These are phyloP conservation scores for Brachyistius frenatus DNA, from an alignment of 2,113 vertebrate species.

Conservation along the genomic window DNA sequence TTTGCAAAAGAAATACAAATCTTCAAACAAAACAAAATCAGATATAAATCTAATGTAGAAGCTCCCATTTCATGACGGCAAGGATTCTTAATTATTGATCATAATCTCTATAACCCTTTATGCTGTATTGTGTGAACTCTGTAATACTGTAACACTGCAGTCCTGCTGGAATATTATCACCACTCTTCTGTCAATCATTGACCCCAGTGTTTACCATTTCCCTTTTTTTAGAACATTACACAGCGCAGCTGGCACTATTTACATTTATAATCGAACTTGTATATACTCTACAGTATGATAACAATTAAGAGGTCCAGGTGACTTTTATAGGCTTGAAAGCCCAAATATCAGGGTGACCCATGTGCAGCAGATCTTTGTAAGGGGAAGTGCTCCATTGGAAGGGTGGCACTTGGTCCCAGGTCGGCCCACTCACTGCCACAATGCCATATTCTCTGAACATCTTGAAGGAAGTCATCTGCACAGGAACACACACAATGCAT, in stretches of 20 bases:
- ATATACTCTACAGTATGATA: neutral
- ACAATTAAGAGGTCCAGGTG: conserved; percentile 85
- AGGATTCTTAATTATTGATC: neutral
- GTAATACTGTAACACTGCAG: neutral
- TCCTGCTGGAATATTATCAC: neutral
- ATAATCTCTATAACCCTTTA: neutral
- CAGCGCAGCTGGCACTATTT: conserved; percentile 5
- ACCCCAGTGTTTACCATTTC: conserved; percentile 8
- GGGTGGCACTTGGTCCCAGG: conserved; percentile 91
- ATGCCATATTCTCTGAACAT: conserved; percentile 85
- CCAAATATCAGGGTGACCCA: conserved; percentile 96
- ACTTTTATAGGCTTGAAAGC: conserved; percentile 87
- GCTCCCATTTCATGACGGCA: conserved; percentile 18
- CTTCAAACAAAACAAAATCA: neutral
- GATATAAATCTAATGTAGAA: neutral
- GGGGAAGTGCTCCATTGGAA: conserved; percentile 95
- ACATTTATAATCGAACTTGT: neutral
- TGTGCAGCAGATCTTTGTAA: conserved; percentile 86
- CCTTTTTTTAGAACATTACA: conserved; percentile 49
- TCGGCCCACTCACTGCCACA: conserved; percentile 89
- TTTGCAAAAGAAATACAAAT: conserved; percentile 13
- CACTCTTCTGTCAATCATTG: conserved; percentile 3
- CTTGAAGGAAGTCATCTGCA: conserved; percentile 88
- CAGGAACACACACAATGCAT: conserved; percentile 24
- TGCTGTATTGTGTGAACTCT: conserved; percentile 7